Percentiles rank a stretch among this genome's conserved stretches.
These are phyloP conservation scores for Aix galericulata DNA, from an alignment of 2,113 vertebrate genomes.

Conservation along the genomic window DNA sequence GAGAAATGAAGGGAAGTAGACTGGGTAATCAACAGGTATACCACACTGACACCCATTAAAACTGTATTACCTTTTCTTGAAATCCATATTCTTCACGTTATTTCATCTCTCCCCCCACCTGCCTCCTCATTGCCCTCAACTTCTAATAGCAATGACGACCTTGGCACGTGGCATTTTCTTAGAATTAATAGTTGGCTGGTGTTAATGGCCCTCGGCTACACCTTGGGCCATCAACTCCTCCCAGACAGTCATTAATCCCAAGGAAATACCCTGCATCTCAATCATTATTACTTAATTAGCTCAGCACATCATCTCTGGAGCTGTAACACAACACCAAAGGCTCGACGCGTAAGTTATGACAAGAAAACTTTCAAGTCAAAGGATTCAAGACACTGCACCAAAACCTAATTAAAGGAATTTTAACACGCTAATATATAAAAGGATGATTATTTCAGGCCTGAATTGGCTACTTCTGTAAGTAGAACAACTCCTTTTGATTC, in stretches of 20 bases:
- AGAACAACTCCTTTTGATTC: neutral
- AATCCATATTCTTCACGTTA: constrained; percentile 16
- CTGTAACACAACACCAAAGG: constrained; percentile 39
- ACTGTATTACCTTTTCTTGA: neutral
- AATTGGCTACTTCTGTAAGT: neutral
- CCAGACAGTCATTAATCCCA: constrained; percentile 77
- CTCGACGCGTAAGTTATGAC: neutral
- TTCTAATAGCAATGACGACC: constrained; percentile 39
- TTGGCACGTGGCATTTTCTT: constrained; percentile 61
- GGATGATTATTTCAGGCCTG: neutral
- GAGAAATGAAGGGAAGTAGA: constrained; percentile 11
- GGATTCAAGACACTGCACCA: neutral
- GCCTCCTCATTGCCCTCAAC: constrained; percentile 21
- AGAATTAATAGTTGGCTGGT: constrained; percentile 69
- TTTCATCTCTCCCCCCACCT: constrained; percentile 32
- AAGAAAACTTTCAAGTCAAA: constrained; percentile 9
- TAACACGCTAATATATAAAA: neutral
- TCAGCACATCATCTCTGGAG: constrained; percentile 29
- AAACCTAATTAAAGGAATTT: constrained; percentile 14
- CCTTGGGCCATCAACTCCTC: constrained; percentile 75
- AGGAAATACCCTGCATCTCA: constrained; percentile 67
- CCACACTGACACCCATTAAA: constrained; percentile 9
- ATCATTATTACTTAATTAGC: constrained; percentile 61
- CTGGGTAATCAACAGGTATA: neutral
- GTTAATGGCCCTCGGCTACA: constrained; percentile 75